Evolutionary conservation across 2,888 invertebrate species (phyloP), one percentile per base, ranked within the genome.

Genomic region (Nomada lathburiana): DNA sequence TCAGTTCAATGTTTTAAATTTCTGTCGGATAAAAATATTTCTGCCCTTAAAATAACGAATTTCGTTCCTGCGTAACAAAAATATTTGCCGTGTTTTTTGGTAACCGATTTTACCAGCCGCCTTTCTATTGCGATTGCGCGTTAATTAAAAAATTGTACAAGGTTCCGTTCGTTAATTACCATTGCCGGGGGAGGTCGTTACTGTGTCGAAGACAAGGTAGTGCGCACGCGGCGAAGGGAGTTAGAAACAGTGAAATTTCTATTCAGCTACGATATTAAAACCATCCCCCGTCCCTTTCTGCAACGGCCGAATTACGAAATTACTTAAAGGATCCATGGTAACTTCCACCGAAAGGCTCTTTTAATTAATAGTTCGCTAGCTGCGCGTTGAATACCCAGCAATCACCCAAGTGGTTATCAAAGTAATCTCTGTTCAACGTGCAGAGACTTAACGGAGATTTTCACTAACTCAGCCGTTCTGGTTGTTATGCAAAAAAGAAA

Each of bases 391-490:
- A 84, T 84, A 74, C 83, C 80, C 73, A 71, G 71, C 80, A 77
- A 77, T 83, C 80, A 80, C 72, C 84, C 70, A 63, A 82, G 76
- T 76, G 74, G 82, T 70, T 82, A 84, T 84, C 82, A 84, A 82
- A 82, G 83, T 82, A 83, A 83, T 82, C 78, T 69, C 77, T 52
- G 67, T 71, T 76, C 67, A 62, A 73, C 68, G 79, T 64, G 16
- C 55, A 36, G 55, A 70, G 70, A 53, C 55, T 64, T 55, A 52
- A 69, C 53, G 59, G 42, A 76, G 72, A 83, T 80, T 80, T 55
- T 70, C 76, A 50, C 29, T 44, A 55, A 70, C 72, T 79, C 60
- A 42, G n/a, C 47, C 13, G 44, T 47, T 16, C 47, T 16, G 47
- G 47, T 68, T 71, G 47, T 69, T 71, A 44, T 36, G 73, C 65